Evolutionary conservation across 1,140 invertebrate species (phyloP), one percentile per base, ranked within the genome.

Genomic region (Drosophila ficusphila): DNA sequence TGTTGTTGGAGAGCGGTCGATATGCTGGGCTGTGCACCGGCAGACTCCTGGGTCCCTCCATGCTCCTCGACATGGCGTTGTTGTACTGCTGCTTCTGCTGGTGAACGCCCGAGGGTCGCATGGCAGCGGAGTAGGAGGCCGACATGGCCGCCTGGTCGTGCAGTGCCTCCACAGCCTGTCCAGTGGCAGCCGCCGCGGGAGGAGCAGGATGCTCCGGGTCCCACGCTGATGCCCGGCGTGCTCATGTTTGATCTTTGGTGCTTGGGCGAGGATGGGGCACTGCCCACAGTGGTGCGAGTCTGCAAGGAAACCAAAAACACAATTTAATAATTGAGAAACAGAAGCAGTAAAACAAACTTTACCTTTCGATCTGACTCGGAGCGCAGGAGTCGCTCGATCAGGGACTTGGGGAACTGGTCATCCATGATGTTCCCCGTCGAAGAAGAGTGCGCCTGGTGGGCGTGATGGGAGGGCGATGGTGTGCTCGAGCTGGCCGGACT

Each of bases 211-310:
- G 86, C 89, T 8, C 76, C 74, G 3, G 86, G 81, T 7, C 74
- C 78, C 18, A 89, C 62, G 42, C 82, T 77, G 3, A 89, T 83
- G 16, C 90, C 90, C 1, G 91, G 91, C 41, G 91, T 91, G 61
- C 90, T 91, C 75, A 90, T 91, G 41, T 91, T 90, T 46, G 91
- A 91, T 91, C 91, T 90, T 90, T 92, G 91, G 89, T 91, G 82
- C 91, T 95, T 93, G 92, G 94, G 93, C 92, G 93, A 95, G 88
- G 93, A 95, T 60, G 93, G 95, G 69, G 94, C 94, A 79, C 94
- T 94, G 73, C 94, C 94, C 58, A 91, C 89, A 4, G 90, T 86
- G 65, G 81, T 90, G 61, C 89, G 90, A 82, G 90, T 79, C 91
- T 91, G 51, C 0, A 41, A 38, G 0, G 0, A 9, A 14, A 18